Percentiles rank a stretch among this genome's conserved stretches.
Evolutionary conservation across 2,888 invertebrate genomes (phyloP).

Genomic region (Branchipolynoe longqiensis): DNA sequence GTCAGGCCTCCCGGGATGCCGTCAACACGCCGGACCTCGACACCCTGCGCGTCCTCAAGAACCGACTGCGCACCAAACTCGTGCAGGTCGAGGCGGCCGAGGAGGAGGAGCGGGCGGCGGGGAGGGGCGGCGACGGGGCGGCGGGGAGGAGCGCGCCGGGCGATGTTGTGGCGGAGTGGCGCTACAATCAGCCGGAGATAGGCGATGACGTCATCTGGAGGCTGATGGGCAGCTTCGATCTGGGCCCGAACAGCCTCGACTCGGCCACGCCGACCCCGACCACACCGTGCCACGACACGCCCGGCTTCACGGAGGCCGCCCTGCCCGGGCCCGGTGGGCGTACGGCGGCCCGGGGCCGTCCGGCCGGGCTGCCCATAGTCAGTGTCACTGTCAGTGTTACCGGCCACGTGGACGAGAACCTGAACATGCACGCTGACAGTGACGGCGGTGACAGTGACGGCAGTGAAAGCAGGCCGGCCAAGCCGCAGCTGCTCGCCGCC

Average conservation of each 20-base stretch:
- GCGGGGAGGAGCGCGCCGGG: not conserved
- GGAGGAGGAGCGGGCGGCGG: constrained; percentile 17
- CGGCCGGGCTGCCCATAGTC: constrained; percentile 1
- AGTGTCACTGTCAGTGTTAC: constrained; percentile 1
- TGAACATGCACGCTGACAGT: not conserved
- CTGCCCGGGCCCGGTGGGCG: not conserved
- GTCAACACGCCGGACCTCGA: constrained; percentile 42
- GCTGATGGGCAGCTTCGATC: constrained; percentile 33
- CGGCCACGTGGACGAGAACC: constrained; percentile 24
- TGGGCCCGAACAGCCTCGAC: constrained; percentile 9
- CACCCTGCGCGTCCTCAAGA: not conserved
- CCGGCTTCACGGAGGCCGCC: not conserved
- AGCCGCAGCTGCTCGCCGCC: not conserved
- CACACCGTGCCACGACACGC: constrained; percentile 32
- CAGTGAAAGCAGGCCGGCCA: not conserved
- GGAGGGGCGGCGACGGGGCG: not conserved
- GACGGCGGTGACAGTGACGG: not conserved
- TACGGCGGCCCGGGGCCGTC: not conserved
- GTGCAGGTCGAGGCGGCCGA: not conserved
- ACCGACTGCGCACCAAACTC: constrained; percentile 11
- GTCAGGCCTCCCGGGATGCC: not conserved
- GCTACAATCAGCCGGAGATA: constrained; percentile 10
- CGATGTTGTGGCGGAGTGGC: constrained; percentile 8
- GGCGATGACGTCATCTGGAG: constrained; percentile 39
- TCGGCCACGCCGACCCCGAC: constrained; percentile 14